Base-by-base conservation (phyloP, 53 echinoderm and acorn worm species). In the Luidia sarsii region DNA sequence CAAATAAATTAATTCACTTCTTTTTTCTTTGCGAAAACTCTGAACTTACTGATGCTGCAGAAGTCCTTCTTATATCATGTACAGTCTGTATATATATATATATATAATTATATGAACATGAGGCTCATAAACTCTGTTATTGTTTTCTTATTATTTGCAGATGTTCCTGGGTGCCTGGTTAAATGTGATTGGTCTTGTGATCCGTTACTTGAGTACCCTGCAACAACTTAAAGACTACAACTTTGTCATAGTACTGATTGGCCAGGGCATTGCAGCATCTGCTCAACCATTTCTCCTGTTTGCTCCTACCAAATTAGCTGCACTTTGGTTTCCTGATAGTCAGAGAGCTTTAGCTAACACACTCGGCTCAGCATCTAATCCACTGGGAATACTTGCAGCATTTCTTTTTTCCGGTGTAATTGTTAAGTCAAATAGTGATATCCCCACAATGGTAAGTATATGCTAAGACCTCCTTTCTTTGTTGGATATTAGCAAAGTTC, bases 231-330 rank as follows among this genome's bases (percentile, higher is more conserved):
- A n/a, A n/a, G n/a, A n/a, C n/a, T n/a, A n/a, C n/a, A n/a, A n/a
- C n/a, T 87, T 86, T 30, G 34, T 50, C n/a, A 77, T 94, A 32
- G 84, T 94, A 4, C 48, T 94, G 56, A 53, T 80, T 2, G 99
- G 99, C 9, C 99, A 99, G 50, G 74, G 82, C 39, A 48, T 94
- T 0, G 86, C 89, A 7, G 94, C 99, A 1, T 66, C 83, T 21
- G 93, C 91, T 3, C 99, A 99, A 33, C 94, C 99, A 1, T 99
- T 94, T 56, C 69, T 93, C 32, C 89, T 99, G 50, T 97, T 99
- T 63, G 75, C 94, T 33, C 94, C 99, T 0, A 99, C 99, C 64
- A 99, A 97, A 75, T 70, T 99, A 33, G 99, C 99, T 4, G 99
- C 93, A 7, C 31, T 70, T n/a, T 99, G 99, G 99, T 99, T 94